Conservation (phyloP, 2,797 vertebrate genomes). For the Ibycter americanus region DNA sequence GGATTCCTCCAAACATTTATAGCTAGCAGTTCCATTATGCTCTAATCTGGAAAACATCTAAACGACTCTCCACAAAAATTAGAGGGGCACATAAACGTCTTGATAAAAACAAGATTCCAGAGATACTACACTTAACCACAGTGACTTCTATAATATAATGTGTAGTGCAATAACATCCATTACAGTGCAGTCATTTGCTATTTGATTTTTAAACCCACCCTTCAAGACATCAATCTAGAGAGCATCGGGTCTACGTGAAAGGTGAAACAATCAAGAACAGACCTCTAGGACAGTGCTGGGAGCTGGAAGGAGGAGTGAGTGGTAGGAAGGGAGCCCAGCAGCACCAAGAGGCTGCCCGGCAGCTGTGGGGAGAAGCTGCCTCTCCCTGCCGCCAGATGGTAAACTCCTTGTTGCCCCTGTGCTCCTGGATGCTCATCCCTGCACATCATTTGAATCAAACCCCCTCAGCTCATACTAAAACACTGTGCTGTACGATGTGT, state of each 20-base stretch:
- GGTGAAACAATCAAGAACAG: background rate
- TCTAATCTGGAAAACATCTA: slow-evolving; percentile 56
- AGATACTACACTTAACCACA: slow-evolving; percentile 38
- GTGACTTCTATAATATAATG: background rate
- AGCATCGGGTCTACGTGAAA: background rate
- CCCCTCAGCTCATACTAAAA: background rate
- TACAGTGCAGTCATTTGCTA: background rate
- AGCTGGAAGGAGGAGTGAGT: background rate
- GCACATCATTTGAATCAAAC: background rate
- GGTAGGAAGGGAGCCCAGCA: background rate
- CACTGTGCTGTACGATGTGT: background rate
- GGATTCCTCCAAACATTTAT: slow-evolving; percentile 42
- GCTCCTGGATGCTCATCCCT: background rate
- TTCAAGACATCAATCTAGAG: background rate
- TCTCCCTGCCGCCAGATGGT: background rate
- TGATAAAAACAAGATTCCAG: slow-evolving; percentile 52
- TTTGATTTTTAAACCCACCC: slow-evolving; percentile 8
- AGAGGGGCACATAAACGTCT: slow-evolving; percentile 42
- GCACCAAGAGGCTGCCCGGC: background rate
- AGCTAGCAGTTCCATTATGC: slow-evolving; percentile 46
- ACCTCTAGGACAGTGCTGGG: background rate
- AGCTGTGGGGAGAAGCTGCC: background rate
- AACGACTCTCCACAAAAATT: slow-evolving; percentile 49
- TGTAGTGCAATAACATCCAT: background rate
- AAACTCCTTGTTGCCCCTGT: background rate